Evolutionary conservation across 2,797 vertebrate genomes (phyloP), one percentile per base, ranked within the genome.

Genomic region (Sardinella longiceps): DNA sequence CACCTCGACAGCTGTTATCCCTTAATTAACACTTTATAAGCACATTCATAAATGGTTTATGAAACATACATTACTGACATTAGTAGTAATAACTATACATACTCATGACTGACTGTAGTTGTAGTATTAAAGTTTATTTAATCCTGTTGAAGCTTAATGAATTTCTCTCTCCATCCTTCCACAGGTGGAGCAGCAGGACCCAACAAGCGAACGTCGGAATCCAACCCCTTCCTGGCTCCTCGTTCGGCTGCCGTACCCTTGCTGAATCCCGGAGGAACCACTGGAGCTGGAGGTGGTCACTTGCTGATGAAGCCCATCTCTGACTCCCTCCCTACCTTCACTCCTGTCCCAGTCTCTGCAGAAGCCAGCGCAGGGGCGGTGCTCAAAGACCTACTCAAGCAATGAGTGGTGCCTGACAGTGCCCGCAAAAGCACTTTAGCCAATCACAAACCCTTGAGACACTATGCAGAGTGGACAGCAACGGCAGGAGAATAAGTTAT

Each of bases 221-320:
- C 92, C 74, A 98, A 95, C 83, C 96, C 96, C 0, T 99, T 99
- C 95, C 90, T 99, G 93, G 98, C 97, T 0, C 97, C 98, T 20
- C 97, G 98, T 58, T 99, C 98, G 0, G 96, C 97, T 2, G 98
- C 98, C 0, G 96, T 99, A 51, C 98, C 98, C 53, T 96, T 99
- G 2, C 87, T 97, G 80, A 94, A 91, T 83, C 91, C 95, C 1
- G 88, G 92, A 0, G 88, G 89, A 39, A 90, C 93, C 10, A 88
- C 94, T 70, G 86, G 92, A 0, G 91, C 90, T 11, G 88, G 92
- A 51, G 82, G 90, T 0, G 94, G 96, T 15, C 98, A 99, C 93
- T 95, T 99, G 83, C 96, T 99, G 83, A 96, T 99, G 97, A 99
- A 99, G 92, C 97, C 98, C 85, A 97, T 99, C 91, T 97, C 97